Evolutionary conservation across 2,888 invertebrate species (phyloP).

Genomic region (Xestia c-nigrum): DNA sequence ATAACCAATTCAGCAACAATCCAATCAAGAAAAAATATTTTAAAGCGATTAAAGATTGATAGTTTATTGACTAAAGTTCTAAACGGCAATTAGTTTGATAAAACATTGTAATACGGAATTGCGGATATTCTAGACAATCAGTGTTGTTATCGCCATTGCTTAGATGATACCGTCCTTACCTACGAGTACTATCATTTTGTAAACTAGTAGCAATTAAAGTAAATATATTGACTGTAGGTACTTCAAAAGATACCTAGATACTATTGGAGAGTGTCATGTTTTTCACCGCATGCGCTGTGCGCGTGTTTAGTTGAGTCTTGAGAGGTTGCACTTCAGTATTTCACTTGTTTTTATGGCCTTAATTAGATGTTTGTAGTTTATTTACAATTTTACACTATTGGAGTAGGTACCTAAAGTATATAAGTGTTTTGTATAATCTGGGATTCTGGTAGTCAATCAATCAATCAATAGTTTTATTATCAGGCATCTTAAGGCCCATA

Average conservation of each 20-base stretch:
- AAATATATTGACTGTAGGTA: constrained; percentile 1
- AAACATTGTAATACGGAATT: background rate
- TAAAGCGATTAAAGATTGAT: background rate
- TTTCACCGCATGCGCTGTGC: constrained; percentile 36
- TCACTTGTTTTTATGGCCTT: background rate
- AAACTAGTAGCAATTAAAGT: constrained; percentile 7
- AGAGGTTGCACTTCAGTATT: constrained; percentile 7
- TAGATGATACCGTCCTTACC: background rate
- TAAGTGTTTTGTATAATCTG: background rate
- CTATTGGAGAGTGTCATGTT: constrained; percentile 28
- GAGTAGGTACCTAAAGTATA: background rate
- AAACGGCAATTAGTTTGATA: background rate
- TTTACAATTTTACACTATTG: background rate
- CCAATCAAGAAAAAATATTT: background rate
- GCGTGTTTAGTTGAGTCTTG: constrained; percentile 6
- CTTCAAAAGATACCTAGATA: constrained; percentile 2
- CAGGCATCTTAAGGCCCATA: too few relatives aligned
- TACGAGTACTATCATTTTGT: background rate
- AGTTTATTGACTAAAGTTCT: background rate
- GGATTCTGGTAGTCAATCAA: too few relatives aligned
- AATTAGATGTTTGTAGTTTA: background rate
- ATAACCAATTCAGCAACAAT: background rate
- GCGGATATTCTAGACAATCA: constrained; percentile 8
- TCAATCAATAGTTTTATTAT: too few relatives aligned
- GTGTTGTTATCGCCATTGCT: background rate